Base-by-base conservation (phyloP, 37 sponge, comb jelly and placozoan species). In the Amphimedon queenslandica region DNA sequence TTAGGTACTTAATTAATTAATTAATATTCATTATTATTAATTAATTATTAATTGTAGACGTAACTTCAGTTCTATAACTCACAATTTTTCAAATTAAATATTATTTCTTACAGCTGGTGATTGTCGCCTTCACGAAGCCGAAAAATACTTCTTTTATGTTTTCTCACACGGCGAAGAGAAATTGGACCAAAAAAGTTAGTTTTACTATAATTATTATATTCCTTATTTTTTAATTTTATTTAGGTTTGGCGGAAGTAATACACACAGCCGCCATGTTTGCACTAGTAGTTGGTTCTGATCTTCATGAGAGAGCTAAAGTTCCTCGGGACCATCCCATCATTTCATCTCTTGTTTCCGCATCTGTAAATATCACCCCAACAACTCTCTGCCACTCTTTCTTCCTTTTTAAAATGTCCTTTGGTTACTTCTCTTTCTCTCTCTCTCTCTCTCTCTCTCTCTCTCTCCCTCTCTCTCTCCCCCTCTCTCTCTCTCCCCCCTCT, bases 251-350 rank as follows among this genome's bases (percentile, higher is more conserved):
- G 8, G 66, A 63, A 55, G 11, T 82, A 20, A 42, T 82, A 4
- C 64, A 70, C 63, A 28, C 57, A 16, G 75, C 83, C 23, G 83
- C 70, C 61, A 58, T 60, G 18, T 70, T 70, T 70, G 76, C 71
- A 18, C 55, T 82, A 64, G 65, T 63, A 1, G 65, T 75, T 21
- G 83, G 83, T 4, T 64, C 57, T 3, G 64, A 75, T 8, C 64
- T 72, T 2, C 73, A 72, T 37, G 74, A 75, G 40, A 38, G 13
- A 25, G 55, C 69, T 13, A 55, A 18, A 3, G 8, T 82, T 0
- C 70, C 76, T 1, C 66, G 25, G 29, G 71, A 75, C 40, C 76
- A 76, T 51, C 37, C 65, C 18, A 13, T 70, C 65, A 36, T 82
- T 27, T 29, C 35, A 28, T 33, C 83, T 42, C 4, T 82, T 8